phyloP scores from a whole-genome alignment of 1,140 invertebrate species.

The Drosophila mojavensis region DNA sequence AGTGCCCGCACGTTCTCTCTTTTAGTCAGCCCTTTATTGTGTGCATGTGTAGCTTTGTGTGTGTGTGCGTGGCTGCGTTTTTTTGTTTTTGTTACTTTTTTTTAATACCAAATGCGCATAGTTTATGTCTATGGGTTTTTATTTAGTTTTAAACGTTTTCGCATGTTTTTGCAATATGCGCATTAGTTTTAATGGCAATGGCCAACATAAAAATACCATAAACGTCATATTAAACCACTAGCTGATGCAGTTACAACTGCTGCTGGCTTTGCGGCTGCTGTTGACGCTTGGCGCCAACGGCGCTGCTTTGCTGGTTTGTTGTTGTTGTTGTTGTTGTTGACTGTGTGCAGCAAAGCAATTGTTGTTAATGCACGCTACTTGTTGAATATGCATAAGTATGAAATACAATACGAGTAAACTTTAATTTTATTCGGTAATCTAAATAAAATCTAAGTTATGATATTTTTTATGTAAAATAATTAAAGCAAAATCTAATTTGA shows the following conservation, averaged over 20 bases:
- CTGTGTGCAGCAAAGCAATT: background rate
- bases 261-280: background rate
- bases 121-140: conserved; percentile 33
- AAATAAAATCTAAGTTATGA: too few relatives aligned
- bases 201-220: conserved; percentile 32
- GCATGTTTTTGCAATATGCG: conserved; percentile 44
- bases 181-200: conserved; percentile 48
- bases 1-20: background rate
- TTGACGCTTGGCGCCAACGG: background rate
- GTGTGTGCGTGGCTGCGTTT: background rate
- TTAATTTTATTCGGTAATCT: too few relatives aligned
- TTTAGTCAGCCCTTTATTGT: background rate
- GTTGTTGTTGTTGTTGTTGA: background rate
- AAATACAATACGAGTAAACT: too few relatives aligned
- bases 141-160: conserved; percentile 48
- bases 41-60: background rate
- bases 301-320: background rate
- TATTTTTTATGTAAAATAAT: too few relatives aligned
- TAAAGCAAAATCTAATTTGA: too few relatives aligned
- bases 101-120: conserved; percentile 7
- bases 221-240: conserved; percentile 12
- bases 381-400: background rate
- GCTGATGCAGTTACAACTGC: background rate
- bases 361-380: conserved; percentile 1
- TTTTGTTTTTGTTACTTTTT: conserved; percentile 2